Conservation (phyloP, 1,140 invertebrate species). For the Bombus soroeensis region DNA sequence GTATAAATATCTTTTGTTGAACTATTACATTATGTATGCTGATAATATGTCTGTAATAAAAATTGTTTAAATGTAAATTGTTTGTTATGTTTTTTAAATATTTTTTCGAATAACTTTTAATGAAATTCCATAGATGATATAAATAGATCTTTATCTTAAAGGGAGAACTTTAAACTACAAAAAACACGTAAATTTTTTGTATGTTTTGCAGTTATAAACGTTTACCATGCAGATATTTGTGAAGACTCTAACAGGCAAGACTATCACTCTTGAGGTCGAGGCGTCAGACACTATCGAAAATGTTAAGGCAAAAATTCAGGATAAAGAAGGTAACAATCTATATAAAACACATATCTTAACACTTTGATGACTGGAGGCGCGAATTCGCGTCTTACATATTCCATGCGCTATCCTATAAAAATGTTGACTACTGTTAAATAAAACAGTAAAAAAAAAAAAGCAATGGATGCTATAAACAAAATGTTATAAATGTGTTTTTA, state of each 20-base stretch:
- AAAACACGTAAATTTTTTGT: neutral
- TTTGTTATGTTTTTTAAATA: conserved; percentile 15
- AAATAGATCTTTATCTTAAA: neutral
- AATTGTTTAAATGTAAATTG: neutral
- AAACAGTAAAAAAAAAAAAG: no score
- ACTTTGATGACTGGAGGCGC: no score
- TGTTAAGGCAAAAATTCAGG: conserved; percentile 97
- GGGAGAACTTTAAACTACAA: neutral
- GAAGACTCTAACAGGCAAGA: conserved; percentile 96
- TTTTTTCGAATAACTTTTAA: neutral
- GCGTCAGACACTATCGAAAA: conserved; percentile 96
- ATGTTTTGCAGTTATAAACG: conserved; percentile 12
- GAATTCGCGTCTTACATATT: no score
- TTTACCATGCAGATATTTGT: conserved; percentile 96
- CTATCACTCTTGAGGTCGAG: conserved; percentile 97
- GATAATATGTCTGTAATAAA: conserved; percentile 22
- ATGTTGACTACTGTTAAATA: no score
- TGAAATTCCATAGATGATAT: neutral
- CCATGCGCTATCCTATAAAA: no score
- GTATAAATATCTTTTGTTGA: conserved; percentile 86
- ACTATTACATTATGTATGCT: neutral
- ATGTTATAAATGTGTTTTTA: no score
- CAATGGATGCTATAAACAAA: no score
- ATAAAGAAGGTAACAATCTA: conserved; percentile 88
- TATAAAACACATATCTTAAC: neutral